phyloP scores from a whole-genome alignment of 2,113 vertebrate genomes.

The Vulpes lagopus region DNA sequence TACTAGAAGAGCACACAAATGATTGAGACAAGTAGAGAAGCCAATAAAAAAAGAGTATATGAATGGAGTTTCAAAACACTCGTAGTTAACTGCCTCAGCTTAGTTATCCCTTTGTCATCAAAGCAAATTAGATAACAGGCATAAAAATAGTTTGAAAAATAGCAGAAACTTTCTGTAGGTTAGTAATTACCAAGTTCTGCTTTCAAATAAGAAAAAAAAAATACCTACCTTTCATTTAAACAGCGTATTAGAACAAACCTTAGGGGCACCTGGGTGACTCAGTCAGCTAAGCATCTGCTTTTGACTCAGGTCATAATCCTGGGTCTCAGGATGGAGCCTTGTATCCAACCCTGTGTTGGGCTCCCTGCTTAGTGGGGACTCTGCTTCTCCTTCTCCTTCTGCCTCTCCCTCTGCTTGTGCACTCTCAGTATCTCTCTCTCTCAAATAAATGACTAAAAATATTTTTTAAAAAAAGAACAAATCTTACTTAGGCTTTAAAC shows the following conservation, averaged over 20 bases:
- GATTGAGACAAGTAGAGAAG: neutral
- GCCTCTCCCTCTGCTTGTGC: neutral
- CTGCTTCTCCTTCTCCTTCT: neutral
- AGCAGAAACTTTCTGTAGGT: neutral
- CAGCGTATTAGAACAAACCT: neutral
- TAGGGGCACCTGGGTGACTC: neutral
- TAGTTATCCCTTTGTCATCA: neutral
- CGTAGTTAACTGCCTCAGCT: neutral
- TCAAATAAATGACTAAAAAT: neutral
- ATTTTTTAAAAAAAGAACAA: neutral
- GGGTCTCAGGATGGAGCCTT: neutral
- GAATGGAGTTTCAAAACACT: too few species aligned
- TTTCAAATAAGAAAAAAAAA: conserved; percentile 14
- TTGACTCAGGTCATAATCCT: neutral
- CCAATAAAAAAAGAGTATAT: neutral
- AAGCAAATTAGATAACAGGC: neutral
- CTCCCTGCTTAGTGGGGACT: neutral
- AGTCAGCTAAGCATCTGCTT: neutral
- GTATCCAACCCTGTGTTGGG: rapidly evolving
- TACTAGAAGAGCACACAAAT: neutral
- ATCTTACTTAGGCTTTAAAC: neutral
- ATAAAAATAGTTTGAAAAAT: neutral
- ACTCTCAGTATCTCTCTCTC: neutral
- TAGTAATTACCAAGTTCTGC: neutral
- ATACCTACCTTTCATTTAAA: neutral